Evolutionary conservation across 2,888 invertebrate genomes (phyloP).

Genomic region (Onthophagus sagittarius): DNA sequence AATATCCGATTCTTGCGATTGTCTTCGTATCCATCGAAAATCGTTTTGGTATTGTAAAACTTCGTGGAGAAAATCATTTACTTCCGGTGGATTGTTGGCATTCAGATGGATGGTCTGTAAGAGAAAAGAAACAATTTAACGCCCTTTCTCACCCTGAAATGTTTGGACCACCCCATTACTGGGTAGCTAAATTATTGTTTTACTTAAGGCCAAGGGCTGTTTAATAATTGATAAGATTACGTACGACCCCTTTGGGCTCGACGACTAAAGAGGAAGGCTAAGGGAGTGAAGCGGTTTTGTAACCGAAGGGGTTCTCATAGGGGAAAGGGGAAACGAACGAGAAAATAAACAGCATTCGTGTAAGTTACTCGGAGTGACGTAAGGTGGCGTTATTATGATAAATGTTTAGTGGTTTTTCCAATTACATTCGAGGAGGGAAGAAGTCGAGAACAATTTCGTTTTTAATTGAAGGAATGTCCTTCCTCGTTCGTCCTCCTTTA

Average conservation of each 20-base stretch:
- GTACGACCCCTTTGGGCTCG: constrained; percentile 21
- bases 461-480: constrained; percentile 2
- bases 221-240: constrained; percentile 49
- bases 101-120: constrained; percentile 38
- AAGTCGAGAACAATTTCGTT: constrained; percentile 4
- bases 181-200: constrained; percentile 48
- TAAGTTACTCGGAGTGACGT: constrained; percentile 12
- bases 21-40: constrained; percentile 39
- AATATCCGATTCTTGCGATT: constrained; percentile 10
- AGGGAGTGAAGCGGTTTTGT: neutral
- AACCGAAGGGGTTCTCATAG: neutral
- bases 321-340: constrained; percentile 16
- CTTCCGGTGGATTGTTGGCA: constrained; percentile 39
- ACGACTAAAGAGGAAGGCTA: neutral
- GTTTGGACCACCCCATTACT: constrained; percentile 47
- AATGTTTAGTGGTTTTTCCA: neutral
- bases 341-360: constrained; percentile 20
- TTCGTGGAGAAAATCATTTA: constrained; percentile 40
- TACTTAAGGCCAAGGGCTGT: constrained; percentile 46
- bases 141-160: constrained; percentile 16
- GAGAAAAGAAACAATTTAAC: neutral
- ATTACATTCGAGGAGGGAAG: neutral
- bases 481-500: neutral
- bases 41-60: constrained; percentile 41
- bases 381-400: constrained; percentile 2